A percentile compares a stretch with the other conserved stretches of the same genome.
Evolutionary conservation across 2,797 vertebrate genomes (phyloP).

Genomic region (Peromyscus eremicus): DNA sequence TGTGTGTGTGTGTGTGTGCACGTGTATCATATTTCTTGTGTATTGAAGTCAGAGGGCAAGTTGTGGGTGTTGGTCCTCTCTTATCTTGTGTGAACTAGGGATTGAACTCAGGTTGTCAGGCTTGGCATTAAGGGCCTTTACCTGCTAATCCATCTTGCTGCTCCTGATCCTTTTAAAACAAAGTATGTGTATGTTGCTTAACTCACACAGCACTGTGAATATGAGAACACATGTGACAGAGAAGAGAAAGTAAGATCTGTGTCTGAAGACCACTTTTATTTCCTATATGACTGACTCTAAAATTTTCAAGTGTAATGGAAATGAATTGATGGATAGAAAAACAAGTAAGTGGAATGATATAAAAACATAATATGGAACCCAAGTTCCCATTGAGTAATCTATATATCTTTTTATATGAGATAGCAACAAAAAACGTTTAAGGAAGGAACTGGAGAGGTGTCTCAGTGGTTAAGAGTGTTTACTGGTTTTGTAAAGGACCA

Average conservation of each 20-base stretch:
- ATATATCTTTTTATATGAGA: background rate
- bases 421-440: constrained; percentile 1
- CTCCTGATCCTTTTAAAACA: background rate
- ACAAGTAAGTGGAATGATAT: background rate
- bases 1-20: background rate
- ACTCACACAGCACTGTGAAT: background rate
- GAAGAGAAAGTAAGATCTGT: background rate
- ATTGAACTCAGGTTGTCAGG: background rate
- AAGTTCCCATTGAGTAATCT: background rate
- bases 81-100: background rate
- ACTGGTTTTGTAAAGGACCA: background rate
- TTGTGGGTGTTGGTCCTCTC: background rate
- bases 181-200: background rate
- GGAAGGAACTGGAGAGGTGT: background rate
- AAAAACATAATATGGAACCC: background rate
- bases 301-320: constrained; percentile 21
- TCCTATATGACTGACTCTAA: background rate
- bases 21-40: background rate
- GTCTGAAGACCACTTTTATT: background rate
- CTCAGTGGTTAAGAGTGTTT: background rate
- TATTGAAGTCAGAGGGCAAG: background rate
- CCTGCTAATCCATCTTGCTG: background rate
- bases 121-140: background rate
- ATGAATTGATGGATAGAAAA: background rate
- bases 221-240: background rate